Conservation (phyloP, 2,113 vertebrate genomes). For the Athene cunicularia region DNA sequence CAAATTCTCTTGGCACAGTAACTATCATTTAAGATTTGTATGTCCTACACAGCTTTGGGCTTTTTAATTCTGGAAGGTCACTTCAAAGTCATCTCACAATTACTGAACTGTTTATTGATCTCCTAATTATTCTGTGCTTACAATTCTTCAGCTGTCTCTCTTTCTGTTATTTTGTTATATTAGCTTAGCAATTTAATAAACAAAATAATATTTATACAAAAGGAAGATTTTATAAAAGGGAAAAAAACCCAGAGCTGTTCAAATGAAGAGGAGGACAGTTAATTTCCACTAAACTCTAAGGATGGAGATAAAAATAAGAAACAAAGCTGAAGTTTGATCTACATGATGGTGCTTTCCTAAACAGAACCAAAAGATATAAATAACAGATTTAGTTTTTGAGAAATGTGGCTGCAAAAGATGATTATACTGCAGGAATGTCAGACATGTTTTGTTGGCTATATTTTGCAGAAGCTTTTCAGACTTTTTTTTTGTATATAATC, state of each 20-base stretch:
- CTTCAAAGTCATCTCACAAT: conserved; percentile 56
- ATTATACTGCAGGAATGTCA: not conserved
- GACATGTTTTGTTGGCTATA: not conserved
- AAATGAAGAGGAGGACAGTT: not conserved
- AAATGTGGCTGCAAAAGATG: not conserved
- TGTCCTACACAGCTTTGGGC: not conserved
- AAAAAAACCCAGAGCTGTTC: not conserved
- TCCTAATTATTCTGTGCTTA: conserved; percentile 44
- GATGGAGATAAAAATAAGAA: conserved; percentile 3
- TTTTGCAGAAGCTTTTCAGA: not conserved
- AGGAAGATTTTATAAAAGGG: not conserved
- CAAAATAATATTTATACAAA: not conserved
- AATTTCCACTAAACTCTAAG: not conserved
- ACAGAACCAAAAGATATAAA: not conserved
- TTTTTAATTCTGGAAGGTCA: conserved; percentile 46
- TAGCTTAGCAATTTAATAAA: conserved; percentile 13
- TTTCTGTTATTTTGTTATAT: not conserved
- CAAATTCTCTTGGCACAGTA: conserved; percentile 50
- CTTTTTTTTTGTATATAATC: not conserved
- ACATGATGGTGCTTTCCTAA: not conserved
- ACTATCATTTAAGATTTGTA: conserved; percentile 36
- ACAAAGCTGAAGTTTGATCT: not conserved
- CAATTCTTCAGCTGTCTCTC: conserved; percentile 11
- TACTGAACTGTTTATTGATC: conserved; percentile 45
- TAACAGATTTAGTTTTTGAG: not conserved